Evolutionary conservation across 2,797 vertebrate species (phyloP).

Genomic region (Spondyliosoma cantharus): DNA sequence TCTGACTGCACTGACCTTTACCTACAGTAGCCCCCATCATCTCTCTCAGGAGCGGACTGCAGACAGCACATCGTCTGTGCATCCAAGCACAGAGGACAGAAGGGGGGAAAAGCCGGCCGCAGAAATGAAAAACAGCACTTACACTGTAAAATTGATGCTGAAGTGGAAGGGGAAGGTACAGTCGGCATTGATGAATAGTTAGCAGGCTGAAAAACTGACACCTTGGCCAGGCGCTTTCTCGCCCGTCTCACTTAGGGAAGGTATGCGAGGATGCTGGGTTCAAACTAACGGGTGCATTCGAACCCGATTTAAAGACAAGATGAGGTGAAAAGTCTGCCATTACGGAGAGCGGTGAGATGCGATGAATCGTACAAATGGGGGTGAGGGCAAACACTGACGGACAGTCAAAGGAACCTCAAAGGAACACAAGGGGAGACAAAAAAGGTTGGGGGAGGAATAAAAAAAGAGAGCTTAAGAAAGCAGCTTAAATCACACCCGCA

Average conservation of each 20-base stretch:
- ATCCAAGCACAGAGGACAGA: slow-evolving; percentile 53
- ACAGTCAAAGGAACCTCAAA: background rate
- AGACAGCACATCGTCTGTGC: slow-evolving; percentile 58
- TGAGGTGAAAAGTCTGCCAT: background rate
- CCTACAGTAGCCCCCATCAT: slow-evolving; percentile 61
- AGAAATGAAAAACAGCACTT: slow-evolving; percentile 41
- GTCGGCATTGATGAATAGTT: slow-evolving; percentile 43
- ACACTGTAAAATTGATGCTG: slow-evolving; percentile 43
- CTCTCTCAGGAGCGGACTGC: slow-evolving; percentile 58
- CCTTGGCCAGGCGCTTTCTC: background rate
- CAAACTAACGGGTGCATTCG: background rate
- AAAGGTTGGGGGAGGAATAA: background rate
- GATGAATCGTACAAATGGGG: background rate
- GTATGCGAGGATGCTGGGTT: background rate
- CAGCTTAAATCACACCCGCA: background rate
- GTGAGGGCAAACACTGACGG: background rate
- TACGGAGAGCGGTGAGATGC: background rate
- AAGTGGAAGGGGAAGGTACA: slow-evolving; percentile 31
- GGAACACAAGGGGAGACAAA: slow-evolving; percentile 11
- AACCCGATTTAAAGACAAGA: background rate
- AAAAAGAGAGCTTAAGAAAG: slow-evolving; percentile 1
- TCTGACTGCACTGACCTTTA: slow-evolving; percentile 82
- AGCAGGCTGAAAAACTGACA: slow-evolving; percentile 23
- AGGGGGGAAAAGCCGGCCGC: slow-evolving; percentile 27
- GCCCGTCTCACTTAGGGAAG: background rate